Evolutionary conservation across 2,888 invertebrate genomes (phyloP).

Genomic region (Caenorhabditis uteleia): DNA sequence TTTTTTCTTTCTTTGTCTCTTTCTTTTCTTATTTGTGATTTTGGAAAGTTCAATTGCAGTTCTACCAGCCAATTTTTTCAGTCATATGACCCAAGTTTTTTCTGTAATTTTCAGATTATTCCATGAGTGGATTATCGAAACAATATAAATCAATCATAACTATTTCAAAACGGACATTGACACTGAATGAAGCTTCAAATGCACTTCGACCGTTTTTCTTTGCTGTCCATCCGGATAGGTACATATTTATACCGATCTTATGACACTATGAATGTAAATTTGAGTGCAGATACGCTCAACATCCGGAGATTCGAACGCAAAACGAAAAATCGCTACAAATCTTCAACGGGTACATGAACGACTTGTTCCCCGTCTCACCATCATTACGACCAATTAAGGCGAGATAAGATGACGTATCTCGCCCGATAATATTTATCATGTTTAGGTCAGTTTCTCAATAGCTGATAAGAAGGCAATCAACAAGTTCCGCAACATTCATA

Average conservation of each 20-base stretch:
- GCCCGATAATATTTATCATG: no score
- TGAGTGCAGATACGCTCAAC: constrained; percentile 69
- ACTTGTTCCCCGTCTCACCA: constrained; percentile 58
- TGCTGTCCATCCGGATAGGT: constrained; percentile 72
- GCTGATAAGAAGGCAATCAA: constrained; percentile 31
- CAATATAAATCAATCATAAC: no score
- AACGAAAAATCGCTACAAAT: constrained; percentile 68
- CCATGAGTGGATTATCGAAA: no score
- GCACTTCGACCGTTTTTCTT: constrained; percentile 72
- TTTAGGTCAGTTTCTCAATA: constrained; percentile 58
- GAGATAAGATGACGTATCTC: no score
- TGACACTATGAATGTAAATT: background rate
- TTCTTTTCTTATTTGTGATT: background rate
- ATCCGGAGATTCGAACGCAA: constrained; percentile 68
- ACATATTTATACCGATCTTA: constrained; percentile 6
- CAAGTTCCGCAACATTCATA: constrained; percentile 49
- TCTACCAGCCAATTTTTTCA: background rate
- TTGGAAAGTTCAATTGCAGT: background rate
- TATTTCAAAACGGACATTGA: constrained; percentile 26
- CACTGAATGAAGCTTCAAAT: constrained; percentile 48
- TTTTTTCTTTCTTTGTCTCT: constrained; percentile 5
- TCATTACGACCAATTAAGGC: constrained; percentile 33
- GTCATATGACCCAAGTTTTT: no score
- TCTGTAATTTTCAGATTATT: no score
- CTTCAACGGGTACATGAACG: constrained; percentile 69